Evolutionary conservation across 2,113 vertebrate genomes (phyloP), one percentile per base, ranked within the genome.

Genomic region (Catharus bicknelli): DNA sequence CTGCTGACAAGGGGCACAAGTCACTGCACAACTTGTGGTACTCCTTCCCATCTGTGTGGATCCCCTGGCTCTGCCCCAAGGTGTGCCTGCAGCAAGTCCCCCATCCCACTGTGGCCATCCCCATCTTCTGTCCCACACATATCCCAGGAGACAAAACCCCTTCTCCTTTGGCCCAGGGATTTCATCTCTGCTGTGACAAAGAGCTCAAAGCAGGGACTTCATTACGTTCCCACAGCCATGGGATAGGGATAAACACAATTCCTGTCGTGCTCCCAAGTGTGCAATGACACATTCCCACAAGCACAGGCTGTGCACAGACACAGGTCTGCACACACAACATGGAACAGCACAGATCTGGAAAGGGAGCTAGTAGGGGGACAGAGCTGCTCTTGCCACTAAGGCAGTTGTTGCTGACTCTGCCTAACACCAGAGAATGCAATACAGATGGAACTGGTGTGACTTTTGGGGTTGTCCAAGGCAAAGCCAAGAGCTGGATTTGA

Each of bases 201-300:
- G 47, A 76, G 68, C 27, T 86, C 50, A 11, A 36, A 34, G 25
- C 3, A 13, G n/a, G n/a, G 3, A 9, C 62, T 55, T 27, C 0
- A 7, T 17, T 43, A 16, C 9, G 48, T 13, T 16, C 16, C 40
- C 42, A 27, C 15, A 42, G 57, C 42, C 2, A 3, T 18, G 64
- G 38, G 63, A 26, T 69, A 55, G 47, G 59, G 48, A 26, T 21
- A 32, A 75, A 79, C 8, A 12, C 0, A 1, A 50, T 29, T 63
- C 43, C 27, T 86, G 63, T n/a, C 47, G n/a, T 30, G 36, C 48
- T 20, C 38, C 3, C 4, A 14, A 34, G n/a, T 3, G 36, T 70
- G 63, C 67, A 48, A 7, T 0, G 1, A 5, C 13, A 25, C 0
- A 0, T 40, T 47, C 34, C 53, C 78, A 34, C 32, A 32, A 42